Evolutionary conservation across 2,113 vertebrate species (phyloP), one percentile per base, ranked within the genome.

Genomic region (Hiodon alosoides): DNA sequence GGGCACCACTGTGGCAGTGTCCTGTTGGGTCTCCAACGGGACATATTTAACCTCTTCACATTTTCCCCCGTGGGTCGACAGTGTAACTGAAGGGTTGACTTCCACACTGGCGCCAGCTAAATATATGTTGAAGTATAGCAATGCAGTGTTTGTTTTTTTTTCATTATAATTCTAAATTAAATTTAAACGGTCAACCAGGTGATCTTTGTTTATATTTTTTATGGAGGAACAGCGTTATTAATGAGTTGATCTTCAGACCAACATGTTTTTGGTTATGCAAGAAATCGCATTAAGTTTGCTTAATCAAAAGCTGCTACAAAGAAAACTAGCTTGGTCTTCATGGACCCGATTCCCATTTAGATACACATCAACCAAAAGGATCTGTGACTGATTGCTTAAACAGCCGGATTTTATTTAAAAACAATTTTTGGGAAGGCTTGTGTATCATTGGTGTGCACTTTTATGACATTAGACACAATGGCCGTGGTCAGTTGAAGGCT

Each of bases 381-480:
- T 47, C 31, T 6, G 10, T 52, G 65, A 17, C 72, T 64, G n/a
- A 16, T 64, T 64, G 7, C 17, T 7, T 64, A 13, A 17, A 64
- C 11, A n/a, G 17, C 61, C 14, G 7, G 11, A 64, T 17, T 16
- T 6, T 16, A 16, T 6, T 16, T 70, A 70, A 3, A 14, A 67
- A 67, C 47, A 61, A 67, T 67, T 57, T 74, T 67, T 67, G n/a
- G 46, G 54, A 58, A 67, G 73, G 52, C 13, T 67, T 52, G 62
- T 67, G 46, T 57, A 67, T 57, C 65, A 74, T 67, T 67, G 58
- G 64, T 47, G 7, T 57, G 46, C 83, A 81, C 85, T 89, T 88
- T 90, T 85, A 85, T 83, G 82, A 66, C 78, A 86, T 85, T 83
- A 87, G 87, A 89, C 89, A 86, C 86, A 83, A 85, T 86, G 85